Evolutionary conservation across 2,113 vertebrate genomes (phyloP).

Genomic region (Gobius niger): DNA sequence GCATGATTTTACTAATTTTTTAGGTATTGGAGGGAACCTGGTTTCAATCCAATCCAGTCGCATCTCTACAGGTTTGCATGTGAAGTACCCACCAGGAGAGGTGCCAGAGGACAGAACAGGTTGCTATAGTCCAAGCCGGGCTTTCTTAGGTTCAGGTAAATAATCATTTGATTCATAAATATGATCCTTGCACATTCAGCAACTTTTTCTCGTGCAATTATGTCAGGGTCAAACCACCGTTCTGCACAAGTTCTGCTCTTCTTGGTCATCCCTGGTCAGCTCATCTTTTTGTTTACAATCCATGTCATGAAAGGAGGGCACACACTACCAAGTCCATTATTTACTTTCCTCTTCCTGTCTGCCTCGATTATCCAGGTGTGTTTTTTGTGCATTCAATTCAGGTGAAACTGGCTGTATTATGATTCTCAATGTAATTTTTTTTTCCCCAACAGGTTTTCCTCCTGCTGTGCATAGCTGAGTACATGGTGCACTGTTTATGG

Average conservation of each 20-base stretch:
- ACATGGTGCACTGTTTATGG: constrained; percentile 86
- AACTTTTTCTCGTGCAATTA: constrained; percentile 14
- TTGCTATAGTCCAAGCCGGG: constrained; percentile 81
- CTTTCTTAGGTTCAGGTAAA: constrained; percentile 88
- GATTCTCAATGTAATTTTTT: background rate
- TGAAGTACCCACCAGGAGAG: constrained; percentile 82
- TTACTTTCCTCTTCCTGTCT: constrained; percentile 82
- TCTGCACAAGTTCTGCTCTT: constrained; percentile 87
- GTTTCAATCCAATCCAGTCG: constrained; percentile 94
- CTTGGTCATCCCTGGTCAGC: constrained; percentile 87
- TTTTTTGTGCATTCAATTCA: background rate
- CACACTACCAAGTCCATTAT: constrained; percentile 72
- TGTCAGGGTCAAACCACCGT: constrained; percentile 82
- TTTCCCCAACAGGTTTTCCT: constrained; percentile 76
- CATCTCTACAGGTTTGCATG: constrained; percentile 90
- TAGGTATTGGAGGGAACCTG: constrained; percentile 92
- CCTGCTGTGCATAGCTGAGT: constrained; percentile 85
- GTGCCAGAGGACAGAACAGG: constrained; percentile 79
- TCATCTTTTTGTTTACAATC: constrained; percentile 84
- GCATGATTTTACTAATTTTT: constrained; percentile 9
- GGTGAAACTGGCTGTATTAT: too few relatives aligned
- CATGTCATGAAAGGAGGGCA: constrained; percentile 82
- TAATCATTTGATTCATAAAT: background rate
- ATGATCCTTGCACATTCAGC: background rate
- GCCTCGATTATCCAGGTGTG: constrained; percentile 88